These are phyloP conservation scores for Barbus barbus DNA, from an alignment of 2,113 vertebrate genomes.

Conservation along the genomic window DNA sequence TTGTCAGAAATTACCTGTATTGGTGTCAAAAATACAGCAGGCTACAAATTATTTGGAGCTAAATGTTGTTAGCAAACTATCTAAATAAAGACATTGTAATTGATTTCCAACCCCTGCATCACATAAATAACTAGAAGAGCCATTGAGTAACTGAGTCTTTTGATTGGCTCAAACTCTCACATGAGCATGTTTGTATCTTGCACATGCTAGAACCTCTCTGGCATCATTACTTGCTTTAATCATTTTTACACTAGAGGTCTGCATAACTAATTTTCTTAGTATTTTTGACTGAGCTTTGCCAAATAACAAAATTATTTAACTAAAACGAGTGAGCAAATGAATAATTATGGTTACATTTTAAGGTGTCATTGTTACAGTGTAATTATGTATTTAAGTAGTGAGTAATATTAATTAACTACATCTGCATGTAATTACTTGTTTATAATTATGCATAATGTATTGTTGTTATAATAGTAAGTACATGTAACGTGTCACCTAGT, in stretches of 20 bases:
- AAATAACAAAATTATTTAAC: not conserved
- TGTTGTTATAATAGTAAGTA: too few relatives aligned
- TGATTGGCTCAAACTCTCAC: not conserved
- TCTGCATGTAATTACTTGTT: too few relatives aligned
- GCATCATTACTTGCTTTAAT: too few relatives aligned
- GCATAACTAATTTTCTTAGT: not conserved
- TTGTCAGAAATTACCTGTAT: not conserved
- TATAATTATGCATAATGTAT: too few relatives aligned
- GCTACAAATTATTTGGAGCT: conserved; percentile 3
- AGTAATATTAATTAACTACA: too few relatives aligned
- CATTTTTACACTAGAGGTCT: not conserved
- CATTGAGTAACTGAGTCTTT: not conserved
- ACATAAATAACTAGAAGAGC: not conserved
- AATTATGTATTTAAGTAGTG: too few relatives aligned
- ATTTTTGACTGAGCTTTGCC: not conserved
- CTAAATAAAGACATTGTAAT: not conserved
- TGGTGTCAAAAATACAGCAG: not conserved
- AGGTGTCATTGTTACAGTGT: too few relatives aligned
- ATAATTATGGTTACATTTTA: too few relatives aligned
- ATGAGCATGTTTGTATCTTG: not conserved
- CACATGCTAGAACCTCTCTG: not conserved
- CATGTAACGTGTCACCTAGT: too few relatives aligned
- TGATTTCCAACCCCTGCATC: not conserved
- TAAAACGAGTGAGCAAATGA: not conserved
- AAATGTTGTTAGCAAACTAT: too few relatives aligned